A percentile compares a stretch with the other conserved stretches of the same genome.
phyloP scores from a whole-genome alignment of 1,140 invertebrate genomes.

The Branchinecta lynchi region DNA sequence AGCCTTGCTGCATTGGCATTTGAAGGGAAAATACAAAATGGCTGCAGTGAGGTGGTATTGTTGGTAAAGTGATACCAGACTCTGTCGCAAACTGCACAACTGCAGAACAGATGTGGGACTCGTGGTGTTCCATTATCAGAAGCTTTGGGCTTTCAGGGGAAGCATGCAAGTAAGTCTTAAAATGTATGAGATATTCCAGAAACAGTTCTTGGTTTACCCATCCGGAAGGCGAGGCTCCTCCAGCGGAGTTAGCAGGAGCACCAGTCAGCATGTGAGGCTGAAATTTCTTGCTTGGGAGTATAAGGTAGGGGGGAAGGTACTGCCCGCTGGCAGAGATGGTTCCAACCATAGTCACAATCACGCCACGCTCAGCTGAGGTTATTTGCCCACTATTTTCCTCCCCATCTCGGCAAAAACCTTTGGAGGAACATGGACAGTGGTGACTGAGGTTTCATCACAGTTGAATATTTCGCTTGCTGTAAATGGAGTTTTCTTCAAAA shows the following conservation, averaged over 20 bases:
- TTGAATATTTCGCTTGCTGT: constrained; percentile 15
- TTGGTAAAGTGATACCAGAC: constrained; percentile 9
- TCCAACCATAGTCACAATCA: constrained; percentile 6
- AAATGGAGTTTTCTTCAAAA: constrained; percentile 16
- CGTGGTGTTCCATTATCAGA: too few relatives aligned
- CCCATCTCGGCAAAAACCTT: constrained; percentile 5
- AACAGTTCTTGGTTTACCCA: constrained; percentile 6
- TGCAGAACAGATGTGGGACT: constrained; percentile 8
- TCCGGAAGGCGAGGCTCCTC: constrained; percentile 3
- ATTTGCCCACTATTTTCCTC: constrained; percentile 6
- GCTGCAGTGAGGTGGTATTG: constrained; percentile 5
- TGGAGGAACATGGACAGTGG: constrained; percentile 8
- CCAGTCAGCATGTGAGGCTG: constrained; percentile 8
- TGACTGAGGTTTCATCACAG: constrained; percentile 16
- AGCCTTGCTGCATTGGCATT: background rate
- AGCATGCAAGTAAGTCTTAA: constrained; percentile 9
- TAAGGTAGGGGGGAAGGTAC: constrained; percentile 5
- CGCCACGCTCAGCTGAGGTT: constrained; percentile 3
- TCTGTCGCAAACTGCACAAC: too few relatives aligned
- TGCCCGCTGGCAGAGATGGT: constrained; percentile 8
- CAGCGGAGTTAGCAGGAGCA: constrained; percentile 8
- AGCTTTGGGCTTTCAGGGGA: constrained; percentile 4
- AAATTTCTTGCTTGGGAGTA: constrained; percentile 6
- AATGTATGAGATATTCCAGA: constrained; percentile 6
- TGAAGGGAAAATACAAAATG: constrained; percentile 6